These are phyloP conservation scores for Drosophila flavopinicola DNA, from an alignment of 2,888 invertebrate species.

Conservation along the genomic window DNA sequence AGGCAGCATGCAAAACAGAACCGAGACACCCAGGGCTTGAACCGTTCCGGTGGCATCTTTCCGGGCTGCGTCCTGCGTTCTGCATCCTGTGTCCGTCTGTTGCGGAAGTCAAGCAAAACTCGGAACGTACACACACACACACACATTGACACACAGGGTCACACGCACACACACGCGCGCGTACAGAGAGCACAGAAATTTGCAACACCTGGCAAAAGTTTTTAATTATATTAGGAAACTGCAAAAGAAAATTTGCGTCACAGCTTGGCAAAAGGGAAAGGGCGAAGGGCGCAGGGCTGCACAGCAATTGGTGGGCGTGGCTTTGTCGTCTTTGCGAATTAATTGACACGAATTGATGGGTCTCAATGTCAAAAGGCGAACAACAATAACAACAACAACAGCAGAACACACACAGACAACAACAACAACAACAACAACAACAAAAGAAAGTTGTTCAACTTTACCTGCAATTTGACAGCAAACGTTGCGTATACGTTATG, in stretches of 20 bases:
- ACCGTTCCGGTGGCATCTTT: conserved; percentile 60
- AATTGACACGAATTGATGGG: conserved; percentile 83
- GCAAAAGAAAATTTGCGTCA: conserved; percentile 66
- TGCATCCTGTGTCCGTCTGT: conserved; percentile 48
- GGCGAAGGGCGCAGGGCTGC: not conserved
- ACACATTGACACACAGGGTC: no score
- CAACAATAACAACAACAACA: conserved; percentile 22
- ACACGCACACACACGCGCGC: conserved; percentile 1
- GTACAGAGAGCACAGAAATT: conserved; percentile 59
- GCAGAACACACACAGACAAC: conserved; percentile 13
- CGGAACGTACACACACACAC: conserved; percentile 23
- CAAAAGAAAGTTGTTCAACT: conserved; percentile 60
- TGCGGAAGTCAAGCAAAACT: conserved; percentile 55
- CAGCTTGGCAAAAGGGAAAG: conserved; percentile 31
- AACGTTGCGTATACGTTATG: conserved; percentile 64
- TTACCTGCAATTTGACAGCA: conserved; percentile 76
- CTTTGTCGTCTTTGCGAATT: conserved; percentile 73
- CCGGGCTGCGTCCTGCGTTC: conserved; percentile 45
- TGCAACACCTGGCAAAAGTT: conserved; percentile 82
- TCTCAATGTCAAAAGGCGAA: conserved; percentile 79
- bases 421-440: conserved; percentile 18
- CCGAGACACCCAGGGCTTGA: conserved; percentile 39
- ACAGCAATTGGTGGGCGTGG: conserved; percentile 47
- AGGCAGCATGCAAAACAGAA: conserved; percentile 61
- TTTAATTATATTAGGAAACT: conserved; percentile 82